phyloP scores from a whole-genome alignment of 2,113 vertebrate species.

The Pedionomus torquatus region DNA sequence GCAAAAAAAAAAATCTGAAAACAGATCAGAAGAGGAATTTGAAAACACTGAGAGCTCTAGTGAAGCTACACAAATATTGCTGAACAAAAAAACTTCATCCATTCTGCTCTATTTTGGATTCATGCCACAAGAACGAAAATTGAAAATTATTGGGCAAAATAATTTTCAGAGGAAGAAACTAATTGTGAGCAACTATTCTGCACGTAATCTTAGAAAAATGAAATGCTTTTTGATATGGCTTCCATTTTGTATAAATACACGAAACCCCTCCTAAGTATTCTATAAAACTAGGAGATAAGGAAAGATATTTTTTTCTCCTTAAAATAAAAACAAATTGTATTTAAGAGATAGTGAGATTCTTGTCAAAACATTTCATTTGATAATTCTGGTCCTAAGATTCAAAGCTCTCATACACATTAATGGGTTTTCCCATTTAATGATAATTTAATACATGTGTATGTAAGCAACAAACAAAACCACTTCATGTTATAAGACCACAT shows the following conservation, averaged over 20 bases:
- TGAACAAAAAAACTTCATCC: not conserved
- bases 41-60: not conserved
- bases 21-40: not conserved
- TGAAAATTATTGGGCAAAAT: not conserved
- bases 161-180: not conserved
- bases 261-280: not conserved
- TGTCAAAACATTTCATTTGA: too few relatives aligned
- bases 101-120: not conserved
- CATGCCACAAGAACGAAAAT: not conserved
- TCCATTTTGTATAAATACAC: not conserved
- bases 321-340: not conserved
- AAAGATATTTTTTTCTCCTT: not conserved
- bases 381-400: too few relatives aligned
- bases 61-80: not conserved
- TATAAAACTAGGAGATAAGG: not conserved
- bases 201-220: not conserved
- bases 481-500: not conserved
- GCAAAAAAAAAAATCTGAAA: not conserved
- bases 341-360: not conserved
- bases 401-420: too few relatives aligned
- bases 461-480: conserved; percentile 7
- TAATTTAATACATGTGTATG: not conserved
- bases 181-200: not conserved
- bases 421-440: too few relatives aligned
- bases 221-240: not conserved